These are phyloP conservation scores for Mechanitis mazaeus DNA, from an alignment of 2,888 invertebrate species.

Conservation along the genomic window DNA sequence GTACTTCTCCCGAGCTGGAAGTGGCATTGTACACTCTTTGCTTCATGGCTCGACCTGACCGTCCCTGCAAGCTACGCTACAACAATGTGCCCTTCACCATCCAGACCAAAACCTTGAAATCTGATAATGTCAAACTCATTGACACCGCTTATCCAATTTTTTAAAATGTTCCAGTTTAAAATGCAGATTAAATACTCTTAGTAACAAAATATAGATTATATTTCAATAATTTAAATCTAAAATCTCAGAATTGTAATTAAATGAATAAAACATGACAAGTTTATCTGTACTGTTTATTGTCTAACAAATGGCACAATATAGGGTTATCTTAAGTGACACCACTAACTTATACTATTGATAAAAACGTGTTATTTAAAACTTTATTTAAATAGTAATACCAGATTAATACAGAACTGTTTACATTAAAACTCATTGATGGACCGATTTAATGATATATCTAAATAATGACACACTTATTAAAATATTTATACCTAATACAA, in stretches of 20 bases:
- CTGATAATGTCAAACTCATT: slow-evolving; percentile 59
- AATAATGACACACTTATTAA: too few species aligned
- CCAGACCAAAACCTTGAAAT: slow-evolving; percentile 58
- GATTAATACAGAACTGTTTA: too few species aligned
- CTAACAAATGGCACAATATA: slow-evolving; percentile 38
- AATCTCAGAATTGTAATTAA: slow-evolving; percentile 18
- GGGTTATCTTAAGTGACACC: slow-evolving; percentile 32
- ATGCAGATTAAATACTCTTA: not conserved
- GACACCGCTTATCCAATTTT: slow-evolving; percentile 60
- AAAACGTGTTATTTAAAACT: slow-evolving; percentile 8
- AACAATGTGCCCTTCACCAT: slow-evolving; percentile 65
- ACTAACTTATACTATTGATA: slow-evolving; percentile 3
- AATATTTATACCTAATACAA: too few species aligned
- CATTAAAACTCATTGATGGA: too few species aligned
- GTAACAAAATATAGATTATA: slow-evolving; percentile 12
- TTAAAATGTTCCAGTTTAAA: slow-evolving; percentile 19
- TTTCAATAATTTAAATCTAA: not conserved
- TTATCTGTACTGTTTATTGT: slow-evolving; percentile 37
- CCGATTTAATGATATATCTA: too few species aligned
- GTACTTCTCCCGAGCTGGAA: slow-evolving; percentile 94
- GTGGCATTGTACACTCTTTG: slow-evolving; percentile 92
- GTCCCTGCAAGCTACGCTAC: slow-evolving; percentile 80
- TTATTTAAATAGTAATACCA: slow-evolving; percentile 1
- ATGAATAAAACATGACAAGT: slow-evolving; percentile 8
- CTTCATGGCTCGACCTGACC: slow-evolving; percentile 86